Evolutionary conservation across 2,888 invertebrate genomes (phyloP).

Genomic region (Malachius bipustulatus): DNA sequence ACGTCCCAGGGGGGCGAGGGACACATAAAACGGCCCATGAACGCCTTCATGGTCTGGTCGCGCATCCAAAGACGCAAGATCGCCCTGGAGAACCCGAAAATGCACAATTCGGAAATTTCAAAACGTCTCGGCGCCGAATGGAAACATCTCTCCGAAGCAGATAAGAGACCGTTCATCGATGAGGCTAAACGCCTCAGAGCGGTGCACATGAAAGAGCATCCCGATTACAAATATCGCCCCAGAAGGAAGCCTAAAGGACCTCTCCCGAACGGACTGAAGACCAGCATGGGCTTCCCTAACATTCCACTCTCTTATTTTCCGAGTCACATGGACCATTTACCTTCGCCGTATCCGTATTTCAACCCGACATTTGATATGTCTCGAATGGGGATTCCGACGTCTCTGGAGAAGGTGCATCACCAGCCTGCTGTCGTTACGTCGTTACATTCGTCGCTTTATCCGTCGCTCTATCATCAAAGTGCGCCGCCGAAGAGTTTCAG

Average conservation of each 20-base stretch:
- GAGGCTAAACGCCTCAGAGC: slow-evolving; percentile 84
- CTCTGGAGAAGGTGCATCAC: slow-evolving; percentile 34
- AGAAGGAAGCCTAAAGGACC: slow-evolving; percentile 73
- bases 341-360: slow-evolving; percentile 60
- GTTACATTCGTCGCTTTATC: slow-evolving; percentile 47
- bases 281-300: slow-evolving; percentile 44
- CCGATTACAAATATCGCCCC: slow-evolving; percentile 83
- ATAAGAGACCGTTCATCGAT: slow-evolving; percentile 89
- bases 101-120: slow-evolving; percentile 84
- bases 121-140: slow-evolving; percentile 88
- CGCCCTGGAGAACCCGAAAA: slow-evolving; percentile 87
- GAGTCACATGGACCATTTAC: slow-evolving; percentile 44
- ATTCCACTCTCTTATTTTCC: slow-evolving; percentile 53
- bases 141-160: slow-evolving; percentile 76
- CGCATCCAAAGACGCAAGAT: slow-evolving; percentile 83
- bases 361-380: slow-evolving; percentile 52
- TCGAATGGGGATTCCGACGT: slow-evolving; percentile 25
- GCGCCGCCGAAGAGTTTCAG: slow-evolving; percentile 42
- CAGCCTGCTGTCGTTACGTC: slow-evolving; percentile 34
- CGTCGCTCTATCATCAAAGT: slow-evolving; percentile 51
- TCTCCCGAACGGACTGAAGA: slow-evolving; percentile 35
- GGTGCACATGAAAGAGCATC: slow-evolving; percentile 83
- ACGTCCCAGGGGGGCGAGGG: slow-evolving; percentile 41
- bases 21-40: slow-evolving; percentile 95
- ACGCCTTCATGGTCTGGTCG: slow-evolving; percentile 98